These are phyloP conservation scores for Pedicia rivosa DNA, from an alignment of 2,888 invertebrate genomes.

Conservation along the genomic window DNA sequence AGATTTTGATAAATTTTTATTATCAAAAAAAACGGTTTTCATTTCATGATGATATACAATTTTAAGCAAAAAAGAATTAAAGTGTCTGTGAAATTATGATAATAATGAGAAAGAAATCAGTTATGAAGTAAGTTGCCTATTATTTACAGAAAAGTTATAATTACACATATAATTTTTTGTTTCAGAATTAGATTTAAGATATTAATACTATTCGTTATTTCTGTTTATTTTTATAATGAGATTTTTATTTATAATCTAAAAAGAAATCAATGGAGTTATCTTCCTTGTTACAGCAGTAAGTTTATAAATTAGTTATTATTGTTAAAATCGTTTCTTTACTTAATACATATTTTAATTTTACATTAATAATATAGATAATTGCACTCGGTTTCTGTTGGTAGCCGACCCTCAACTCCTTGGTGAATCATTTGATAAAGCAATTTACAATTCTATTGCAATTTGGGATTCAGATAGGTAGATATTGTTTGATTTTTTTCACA, in stretches of 20 bases:
- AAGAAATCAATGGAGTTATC: slow-evolving; percentile 23
- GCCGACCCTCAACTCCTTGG: slow-evolving; percentile 93
- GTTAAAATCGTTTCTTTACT: not conserved
- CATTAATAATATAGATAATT: slow-evolving; percentile 26
- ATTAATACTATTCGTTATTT: too few species aligned
- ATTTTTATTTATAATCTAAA: slow-evolving; percentile 24
- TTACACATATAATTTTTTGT: too few species aligned
- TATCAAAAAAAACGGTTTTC: too few species aligned
- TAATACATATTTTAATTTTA: not conserved
- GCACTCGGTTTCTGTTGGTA: slow-evolving; percentile 51
- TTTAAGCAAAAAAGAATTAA: too few species aligned
- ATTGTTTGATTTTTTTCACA: not conserved
- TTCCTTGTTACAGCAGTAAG: slow-evolving; percentile 25
- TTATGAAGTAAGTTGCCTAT: too few species aligned
- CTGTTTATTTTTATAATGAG: slow-evolving; percentile 27
- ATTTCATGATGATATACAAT: too few species aligned
- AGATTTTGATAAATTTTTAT: too few species aligned
- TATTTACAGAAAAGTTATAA: too few species aligned
- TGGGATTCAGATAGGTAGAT: slow-evolving; percentile 79
- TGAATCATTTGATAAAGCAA: slow-evolving; percentile 49
- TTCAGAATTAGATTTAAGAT: too few species aligned
- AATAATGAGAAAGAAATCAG: too few species aligned
- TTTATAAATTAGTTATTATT: not conserved
- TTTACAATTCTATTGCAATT: slow-evolving; percentile 51
- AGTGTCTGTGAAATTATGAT: too few species aligned